Percentiles rank a stretch among this genome's conserved stretches.
These are phyloP conservation scores for Latheticus oryzae DNA, from an alignment of 2,888 invertebrate species.

Conservation along the genomic window DNA sequence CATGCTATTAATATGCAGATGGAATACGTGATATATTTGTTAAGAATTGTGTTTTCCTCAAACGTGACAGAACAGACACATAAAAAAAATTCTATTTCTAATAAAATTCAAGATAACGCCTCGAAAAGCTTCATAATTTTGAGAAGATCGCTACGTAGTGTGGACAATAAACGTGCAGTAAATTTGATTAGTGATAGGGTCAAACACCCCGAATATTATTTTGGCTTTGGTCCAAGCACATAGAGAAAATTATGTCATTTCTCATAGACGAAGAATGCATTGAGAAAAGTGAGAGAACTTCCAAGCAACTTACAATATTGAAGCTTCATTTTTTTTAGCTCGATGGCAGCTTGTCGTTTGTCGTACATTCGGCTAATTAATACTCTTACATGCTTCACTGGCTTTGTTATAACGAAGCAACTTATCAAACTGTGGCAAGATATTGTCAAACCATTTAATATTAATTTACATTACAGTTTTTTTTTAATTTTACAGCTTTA, in stretches of 20 bases:
- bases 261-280: constrained; percentile 31
- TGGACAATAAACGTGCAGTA: constrained; percentile 44
- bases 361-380: too few relatives aligned
- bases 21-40: constrained; percentile 16
- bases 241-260: constrained; percentile 46
- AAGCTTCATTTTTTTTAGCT: too few relatives aligned
- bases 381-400: too few relatives aligned
- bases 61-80: constrained; percentile 5
- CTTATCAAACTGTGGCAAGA: too few relatives aligned
- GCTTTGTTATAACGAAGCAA: too few relatives aligned
- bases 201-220: constrained; percentile 48
- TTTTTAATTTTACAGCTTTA: too few relatives aligned
- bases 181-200: constrained; percentile 47
- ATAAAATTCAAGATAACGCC: constrained; percentile 29
- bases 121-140: constrained; percentile 24
- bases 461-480: too few relatives aligned
- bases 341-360: too few relatives aligned
- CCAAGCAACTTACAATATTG: too few relatives aligned
- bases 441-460: too few relatives aligned
- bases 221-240: constrained; percentile 44
- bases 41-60: constrained; percentile 14
- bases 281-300: too few relatives aligned
- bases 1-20: constrained; percentile 29
- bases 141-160: constrained; percentile 25
- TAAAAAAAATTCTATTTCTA: constrained; percentile 18